Conservation (phyloP, 2,888 invertebrate species). For the Brenthis hecate region DNA sequence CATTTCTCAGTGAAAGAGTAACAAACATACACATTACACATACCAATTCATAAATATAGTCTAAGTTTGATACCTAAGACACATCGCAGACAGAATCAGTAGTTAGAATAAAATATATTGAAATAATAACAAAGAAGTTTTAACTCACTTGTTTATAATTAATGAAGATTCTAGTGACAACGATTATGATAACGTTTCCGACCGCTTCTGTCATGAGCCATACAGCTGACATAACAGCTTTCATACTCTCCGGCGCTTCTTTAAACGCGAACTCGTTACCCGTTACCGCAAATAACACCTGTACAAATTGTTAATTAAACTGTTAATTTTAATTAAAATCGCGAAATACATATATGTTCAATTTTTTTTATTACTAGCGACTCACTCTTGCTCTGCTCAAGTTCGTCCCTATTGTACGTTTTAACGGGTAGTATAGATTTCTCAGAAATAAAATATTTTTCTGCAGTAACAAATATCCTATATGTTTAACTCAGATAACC, state of each 20-base stretch:
- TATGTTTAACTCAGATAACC: no score
- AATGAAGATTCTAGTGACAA: conserved; percentile 85
- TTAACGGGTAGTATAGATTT: no score
- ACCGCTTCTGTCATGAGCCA: conserved; percentile 92
- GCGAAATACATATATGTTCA: background rate
- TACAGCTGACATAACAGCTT: conserved; percentile 90
- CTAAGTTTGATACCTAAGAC: no score
- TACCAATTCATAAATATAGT: no score
- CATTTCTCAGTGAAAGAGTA: no score
- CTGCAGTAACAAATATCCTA: no score
- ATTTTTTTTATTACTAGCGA: no score
- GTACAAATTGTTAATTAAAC: background rate
- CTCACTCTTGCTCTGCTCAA: no score
- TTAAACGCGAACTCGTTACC: conserved; percentile 95
- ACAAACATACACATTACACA: no score
- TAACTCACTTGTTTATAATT: conserved; percentile 84
- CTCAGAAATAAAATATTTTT: no score
- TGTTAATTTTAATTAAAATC: background rate
- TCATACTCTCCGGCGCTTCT: conserved; percentile 92
- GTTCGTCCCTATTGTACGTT: no score
- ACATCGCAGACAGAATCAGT: no score
- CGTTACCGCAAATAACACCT: conserved; percentile 75
- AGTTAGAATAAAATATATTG: background rate
- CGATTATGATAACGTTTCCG: conserved; percentile 92
- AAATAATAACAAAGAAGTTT: background rate